Percentiles rank a stretch among this genome's conserved stretches.
phyloP scores from a whole-genome alignment of 2,113 vertebrate genomes.

The Stegastes partitus region DNA sequence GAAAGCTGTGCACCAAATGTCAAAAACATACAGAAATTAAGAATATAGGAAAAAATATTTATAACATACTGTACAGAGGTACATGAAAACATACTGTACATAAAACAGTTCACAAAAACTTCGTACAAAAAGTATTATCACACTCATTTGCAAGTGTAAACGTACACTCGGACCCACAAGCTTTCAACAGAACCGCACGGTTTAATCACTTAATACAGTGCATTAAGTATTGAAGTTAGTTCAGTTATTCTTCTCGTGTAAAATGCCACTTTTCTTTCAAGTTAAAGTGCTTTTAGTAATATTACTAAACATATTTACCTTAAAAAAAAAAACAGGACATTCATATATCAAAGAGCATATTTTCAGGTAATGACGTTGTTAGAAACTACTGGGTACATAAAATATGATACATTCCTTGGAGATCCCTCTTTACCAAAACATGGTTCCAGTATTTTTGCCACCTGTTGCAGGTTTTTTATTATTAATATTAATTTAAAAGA shows the following conservation, averaged over 20 bases:
- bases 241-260: slow-evolving; percentile 44
- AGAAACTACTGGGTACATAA: slow-evolving; percentile 45
- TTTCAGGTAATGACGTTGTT: slow-evolving; percentile 55
- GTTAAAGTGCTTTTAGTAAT: slow-evolving; percentile 87
- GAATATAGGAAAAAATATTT: slow-evolving; percentile 2
- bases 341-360: slow-evolving; percentile 42
- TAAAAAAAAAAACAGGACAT: slow-evolving; percentile 21
- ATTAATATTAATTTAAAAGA: slow-evolving; percentile 15
- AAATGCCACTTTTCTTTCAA: slow-evolving; percentile 60
- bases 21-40: slow-evolving; percentile 1
- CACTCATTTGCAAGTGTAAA: slow-evolving; percentile 10
- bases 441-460: slow-evolving; percentile 36
- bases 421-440: slow-evolving; percentile 47
- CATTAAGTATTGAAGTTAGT: slow-evolving; percentile 71
- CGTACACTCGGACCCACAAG: neutral
- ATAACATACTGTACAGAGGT: slow-evolving; percentile 58
- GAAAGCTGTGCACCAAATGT: slow-evolving; percentile 20
- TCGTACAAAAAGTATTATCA: slow-evolving; percentile 20
- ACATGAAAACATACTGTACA: slow-evolving; percentile 41
- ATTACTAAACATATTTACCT: slow-evolving; percentile 62
- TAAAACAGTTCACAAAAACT: neutral
- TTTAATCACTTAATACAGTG: slow-evolving; percentile 46
- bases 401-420: slow-evolving; percentile 63
- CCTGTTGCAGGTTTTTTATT: slow-evolving; percentile 35
- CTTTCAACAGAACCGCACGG: neutral